Evolutionary conservation across 2,888 invertebrate genomes (phyloP).

Genomic region (Chymomyza caudatula): DNA sequence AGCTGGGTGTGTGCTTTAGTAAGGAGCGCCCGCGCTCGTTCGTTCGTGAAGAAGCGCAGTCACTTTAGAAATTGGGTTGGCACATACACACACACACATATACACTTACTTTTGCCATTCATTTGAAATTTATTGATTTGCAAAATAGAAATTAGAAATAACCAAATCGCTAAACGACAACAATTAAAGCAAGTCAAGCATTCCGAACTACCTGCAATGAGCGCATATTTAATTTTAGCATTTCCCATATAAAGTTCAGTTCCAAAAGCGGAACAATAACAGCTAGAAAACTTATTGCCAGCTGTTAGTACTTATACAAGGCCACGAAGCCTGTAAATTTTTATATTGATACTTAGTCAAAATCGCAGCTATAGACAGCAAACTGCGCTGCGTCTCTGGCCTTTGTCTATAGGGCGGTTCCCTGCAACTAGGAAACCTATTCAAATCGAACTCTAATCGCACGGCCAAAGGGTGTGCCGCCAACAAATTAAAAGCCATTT

Average conservation of each 20-base stretch:
- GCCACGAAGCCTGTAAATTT: background rate
- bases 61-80: slow-evolving; percentile 1
- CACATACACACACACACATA: slow-evolving; percentile 1
- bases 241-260: slow-evolving; percentile 26
- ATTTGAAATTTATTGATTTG: slow-evolving; percentile 64
- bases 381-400: slow-evolving; percentile 40
- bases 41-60: slow-evolving; percentile 47
- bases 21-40: slow-evolving; percentile 62
- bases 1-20: background rate
- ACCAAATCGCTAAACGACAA: background rate
- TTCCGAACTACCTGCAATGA: slow-evolving; percentile 37
- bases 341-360: background rate
- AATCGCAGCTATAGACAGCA: slow-evolving; percentile 19
- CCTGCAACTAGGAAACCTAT: too few relatives aligned
- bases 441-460: background rate
- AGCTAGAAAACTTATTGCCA: background rate
- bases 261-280: slow-evolving; percentile 13
- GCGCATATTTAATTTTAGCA: slow-evolving; percentile 44
- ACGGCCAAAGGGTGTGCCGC: slow-evolving; percentile 32
- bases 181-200: background rate
- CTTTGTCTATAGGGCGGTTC: background rate
- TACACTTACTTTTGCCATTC: slow-evolving; percentile 55
- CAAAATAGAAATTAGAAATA: slow-evolving; percentile 41
- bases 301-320: background rate
- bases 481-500: slow-evolving; percentile 50